Percentiles rank a stretch among this genome's conserved stretches.
Conservation (phyloP, 1,140 invertebrate genomes). For the Drosophila guanche region DNA sequence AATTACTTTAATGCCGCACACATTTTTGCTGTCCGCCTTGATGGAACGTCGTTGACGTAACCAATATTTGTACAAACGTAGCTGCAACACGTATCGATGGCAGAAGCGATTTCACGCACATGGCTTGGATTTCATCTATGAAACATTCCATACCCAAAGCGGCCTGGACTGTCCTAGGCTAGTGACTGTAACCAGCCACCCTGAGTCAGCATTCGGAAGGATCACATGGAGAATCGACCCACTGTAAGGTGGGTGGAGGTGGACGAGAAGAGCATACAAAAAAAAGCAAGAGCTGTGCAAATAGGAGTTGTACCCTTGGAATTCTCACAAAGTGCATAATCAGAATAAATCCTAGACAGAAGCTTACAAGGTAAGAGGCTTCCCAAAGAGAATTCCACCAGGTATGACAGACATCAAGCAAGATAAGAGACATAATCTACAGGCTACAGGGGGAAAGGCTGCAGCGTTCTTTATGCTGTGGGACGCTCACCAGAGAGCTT, state of each 20-base stretch:
- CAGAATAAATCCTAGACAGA: too few species aligned
- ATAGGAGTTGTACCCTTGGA: too few species aligned
- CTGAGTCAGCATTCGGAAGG: neutral
- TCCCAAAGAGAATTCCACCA: too few species aligned
- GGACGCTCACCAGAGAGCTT: too few species aligned
- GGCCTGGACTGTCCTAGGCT: slow-evolving; percentile 45
- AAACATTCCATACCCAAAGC: neutral
- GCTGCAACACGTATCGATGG: neutral
- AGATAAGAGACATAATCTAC: too few species aligned
- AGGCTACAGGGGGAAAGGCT: too few species aligned
- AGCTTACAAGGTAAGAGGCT: too few species aligned
- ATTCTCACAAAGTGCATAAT: too few species aligned
- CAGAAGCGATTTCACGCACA: slow-evolving; percentile 5
- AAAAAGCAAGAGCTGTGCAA: neutral
- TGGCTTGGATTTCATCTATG: slow-evolving; percentile 9
- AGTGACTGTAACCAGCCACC: slow-evolving; percentile 20
- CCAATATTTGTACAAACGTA: neutral
- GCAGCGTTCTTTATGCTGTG: too few species aligned
- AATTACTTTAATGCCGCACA: slow-evolving; percentile 10
- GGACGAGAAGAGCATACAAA: neutral
- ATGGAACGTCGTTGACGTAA: slow-evolving; percentile 33
- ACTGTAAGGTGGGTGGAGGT: too few species aligned
- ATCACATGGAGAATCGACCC: neutral
- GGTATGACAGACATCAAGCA: too few species aligned
- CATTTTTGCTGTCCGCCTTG: neutral